Conservation (phyloP, 2,888 invertebrate species). For the Choreutis nemorana region DNA sequence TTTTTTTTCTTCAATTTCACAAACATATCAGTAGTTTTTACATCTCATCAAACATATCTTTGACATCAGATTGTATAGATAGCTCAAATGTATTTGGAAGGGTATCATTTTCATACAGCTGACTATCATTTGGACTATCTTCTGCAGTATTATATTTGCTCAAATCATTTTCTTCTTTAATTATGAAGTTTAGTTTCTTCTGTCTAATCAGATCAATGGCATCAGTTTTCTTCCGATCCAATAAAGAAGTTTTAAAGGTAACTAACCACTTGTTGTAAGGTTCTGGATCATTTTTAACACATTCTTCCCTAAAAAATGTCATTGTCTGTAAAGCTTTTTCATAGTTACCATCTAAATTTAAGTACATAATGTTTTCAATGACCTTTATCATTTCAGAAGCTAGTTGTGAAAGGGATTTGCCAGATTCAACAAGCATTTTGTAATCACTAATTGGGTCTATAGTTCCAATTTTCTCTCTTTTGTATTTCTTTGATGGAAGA, state of each 20-base stretch:
- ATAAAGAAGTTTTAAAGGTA: slow-evolving; percentile 33
- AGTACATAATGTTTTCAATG: slow-evolving; percentile 42
- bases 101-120: slow-evolving; percentile 51
- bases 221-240: slow-evolving; percentile 27
- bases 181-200: slow-evolving; percentile 35
- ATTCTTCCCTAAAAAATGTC: slow-evolving; percentile 36
- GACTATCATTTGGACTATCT: slow-evolving; percentile 38
- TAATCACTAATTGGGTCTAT: slow-evolving; percentile 70
- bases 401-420: slow-evolving; percentile 30
- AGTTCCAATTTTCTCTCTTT: slow-evolving; percentile 58
- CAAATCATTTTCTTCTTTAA: slow-evolving; percentile 36
- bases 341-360: slow-evolving; percentile 42
- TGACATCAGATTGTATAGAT: slow-evolving; percentile 36
- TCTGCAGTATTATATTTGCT: slow-evolving; percentile 34
- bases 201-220: slow-evolving; percentile 29
- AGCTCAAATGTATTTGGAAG: slow-evolving; percentile 37
- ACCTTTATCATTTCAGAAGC: slow-evolving; percentile 35
- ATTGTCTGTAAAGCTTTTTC: slow-evolving; percentile 40
- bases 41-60: slow-evolving; percentile 54
- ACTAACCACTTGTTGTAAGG: slow-evolving; percentile 47
- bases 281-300: slow-evolving; percentile 33
- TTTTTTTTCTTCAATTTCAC: no score
- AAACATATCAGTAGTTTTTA: no score
- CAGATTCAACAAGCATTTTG: slow-evolving; percentile 39
- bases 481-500: slow-evolving; percentile 22